A percentile compares a stretch with the other conserved stretches of the same genome.
These are phyloP conservation scores for Neofelis nebulosa DNA, from an alignment of 2,113 vertebrate genomes.

Conservation along the genomic window DNA sequence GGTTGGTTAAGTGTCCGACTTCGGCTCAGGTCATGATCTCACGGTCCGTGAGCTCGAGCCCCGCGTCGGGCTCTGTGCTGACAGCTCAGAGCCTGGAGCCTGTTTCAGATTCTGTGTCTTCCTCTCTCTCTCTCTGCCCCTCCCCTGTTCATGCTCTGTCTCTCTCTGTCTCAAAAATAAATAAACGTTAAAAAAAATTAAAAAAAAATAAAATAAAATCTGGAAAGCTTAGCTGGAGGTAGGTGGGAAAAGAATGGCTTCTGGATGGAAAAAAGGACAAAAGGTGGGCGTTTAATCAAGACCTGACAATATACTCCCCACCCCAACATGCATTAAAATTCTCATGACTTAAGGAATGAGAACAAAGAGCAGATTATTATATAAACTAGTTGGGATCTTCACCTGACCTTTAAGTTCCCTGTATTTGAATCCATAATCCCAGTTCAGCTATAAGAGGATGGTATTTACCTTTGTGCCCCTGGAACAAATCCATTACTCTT, in stretches of 20 bases:
- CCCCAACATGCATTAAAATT: neutral
- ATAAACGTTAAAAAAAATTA: too few species aligned
- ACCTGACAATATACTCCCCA: neutral
- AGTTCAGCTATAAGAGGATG: neutral
- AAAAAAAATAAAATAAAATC: too few species aligned
- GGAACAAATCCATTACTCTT: neutral
- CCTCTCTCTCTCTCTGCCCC: too few species aligned
- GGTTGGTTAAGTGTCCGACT: too few species aligned
- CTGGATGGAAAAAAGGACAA: neutral
- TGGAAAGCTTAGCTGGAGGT: neutral
- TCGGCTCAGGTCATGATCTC: too few species aligned
- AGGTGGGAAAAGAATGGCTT: constrained; percentile 38
- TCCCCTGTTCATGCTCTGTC: too few species aligned
- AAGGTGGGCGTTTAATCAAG: neutral
- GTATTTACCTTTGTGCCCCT: neutral
- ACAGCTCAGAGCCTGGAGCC: too few species aligned
- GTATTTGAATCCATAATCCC: neutral
- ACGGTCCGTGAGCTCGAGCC: too few species aligned
- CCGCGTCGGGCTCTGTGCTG: too few species aligned
- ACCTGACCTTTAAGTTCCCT: neutral
- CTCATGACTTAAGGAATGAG: neutral
- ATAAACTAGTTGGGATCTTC: neutral
- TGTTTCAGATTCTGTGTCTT: too few species aligned
- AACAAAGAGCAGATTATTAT: neutral
- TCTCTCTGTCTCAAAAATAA: too few species aligned